Percentiles rank a stretch among this genome's conserved stretches.
These are phyloP conservation scores for Geotrypetes seraphini DNA, from an alignment of 2,797 vertebrate genomes.

Conservation along the genomic window DNA sequence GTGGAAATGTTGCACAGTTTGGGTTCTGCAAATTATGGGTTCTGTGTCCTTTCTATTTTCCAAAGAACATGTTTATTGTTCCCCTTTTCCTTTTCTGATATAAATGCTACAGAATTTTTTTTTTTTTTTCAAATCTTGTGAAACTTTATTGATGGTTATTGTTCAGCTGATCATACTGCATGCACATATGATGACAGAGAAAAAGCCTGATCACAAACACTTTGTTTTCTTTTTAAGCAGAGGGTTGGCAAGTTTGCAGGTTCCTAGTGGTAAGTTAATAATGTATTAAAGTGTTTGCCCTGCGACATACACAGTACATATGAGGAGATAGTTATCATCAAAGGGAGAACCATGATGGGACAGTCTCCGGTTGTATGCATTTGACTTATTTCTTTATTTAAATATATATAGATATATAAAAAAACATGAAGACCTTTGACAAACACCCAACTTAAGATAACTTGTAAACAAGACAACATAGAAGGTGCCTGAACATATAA, in stretches of 20 bases:
- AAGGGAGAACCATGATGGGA: no score
- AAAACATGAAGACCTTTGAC: constrained; percentile 80
- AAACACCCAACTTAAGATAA: constrained; percentile 80
- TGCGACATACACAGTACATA: constrained; percentile 55
- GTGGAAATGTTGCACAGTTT: constrained; percentile 13
- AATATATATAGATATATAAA: constrained; percentile 68
- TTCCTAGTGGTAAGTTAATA: constrained; percentile 73
- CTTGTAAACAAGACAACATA: constrained; percentile 89
- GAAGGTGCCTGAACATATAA: constrained; percentile 68
- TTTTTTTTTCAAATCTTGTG: constrained; percentile 74
- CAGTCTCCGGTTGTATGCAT: constrained; percentile 24
- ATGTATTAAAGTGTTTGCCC: constrained; percentile 59
- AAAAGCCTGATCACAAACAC: constrained; percentile 89
- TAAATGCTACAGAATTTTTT: constrained; percentile 65
- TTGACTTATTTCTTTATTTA: constrained; percentile 56
- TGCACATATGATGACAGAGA: constrained; percentile 93
- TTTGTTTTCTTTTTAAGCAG: constrained; percentile 72
- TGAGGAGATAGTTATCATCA: constrained; percentile 60
- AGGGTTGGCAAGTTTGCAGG: constrained; percentile 81
- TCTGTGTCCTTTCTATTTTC: constrained; percentile 23
- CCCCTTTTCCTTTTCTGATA: no score
- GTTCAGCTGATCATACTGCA: constrained; percentile 90
- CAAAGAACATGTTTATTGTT: constrained; percentile 31
- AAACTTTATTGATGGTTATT: constrained; percentile 96
- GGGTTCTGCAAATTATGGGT: constrained; percentile 15